Evolutionary conservation across 2,797 vertebrate species (phyloP).

Genomic region (Characodon lateralis): DNA sequence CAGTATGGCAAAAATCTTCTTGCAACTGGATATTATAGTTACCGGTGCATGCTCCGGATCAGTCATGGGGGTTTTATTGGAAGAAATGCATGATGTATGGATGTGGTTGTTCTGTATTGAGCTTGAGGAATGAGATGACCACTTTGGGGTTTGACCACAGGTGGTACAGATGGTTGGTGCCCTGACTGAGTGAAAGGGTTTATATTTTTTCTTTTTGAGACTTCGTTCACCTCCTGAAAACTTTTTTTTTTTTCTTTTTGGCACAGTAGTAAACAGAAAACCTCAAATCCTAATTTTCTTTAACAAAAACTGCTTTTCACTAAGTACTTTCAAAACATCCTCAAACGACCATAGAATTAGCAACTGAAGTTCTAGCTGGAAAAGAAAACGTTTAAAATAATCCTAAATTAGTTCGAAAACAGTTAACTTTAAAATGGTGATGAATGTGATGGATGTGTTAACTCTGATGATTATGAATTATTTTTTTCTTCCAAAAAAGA

Average conservation of each 20-base stretch:
- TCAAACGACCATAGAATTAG: neutral
- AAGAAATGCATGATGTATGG: slow-evolving; percentile 66
- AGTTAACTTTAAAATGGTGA: neutral
- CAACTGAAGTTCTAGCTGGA: neutral
- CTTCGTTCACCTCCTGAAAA: slow-evolving; percentile 63
- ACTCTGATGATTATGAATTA: neutral
- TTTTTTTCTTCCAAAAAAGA: neutral
- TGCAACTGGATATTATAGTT: slow-evolving; percentile 59
- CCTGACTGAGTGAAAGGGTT: slow-evolving; percentile 56
- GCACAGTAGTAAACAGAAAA: neutral
- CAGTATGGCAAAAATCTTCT: slow-evolving; percentile 61
- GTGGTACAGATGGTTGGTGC: slow-evolving; percentile 63
- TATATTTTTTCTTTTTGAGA: slow-evolving; percentile 47
- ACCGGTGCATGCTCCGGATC: slow-evolving; percentile 62
- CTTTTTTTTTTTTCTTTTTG: neutral
- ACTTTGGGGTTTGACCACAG: slow-evolving; percentile 64
- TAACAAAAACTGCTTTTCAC: neutral
- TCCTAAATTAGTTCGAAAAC: neutral
- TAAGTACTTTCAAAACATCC: neutral
- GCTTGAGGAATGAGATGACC: slow-evolving; percentile 66
- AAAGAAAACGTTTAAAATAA: neutral
- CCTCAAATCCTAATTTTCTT: neutral
- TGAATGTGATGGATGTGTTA: neutral
- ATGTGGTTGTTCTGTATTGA: slow-evolving; percentile 56
- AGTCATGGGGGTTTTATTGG: slow-evolving; percentile 70